These are phyloP conservation scores for Drosophila arizonae DNA, from an alignment of 1,140 invertebrate genomes.

Conservation along the genomic window DNA sequence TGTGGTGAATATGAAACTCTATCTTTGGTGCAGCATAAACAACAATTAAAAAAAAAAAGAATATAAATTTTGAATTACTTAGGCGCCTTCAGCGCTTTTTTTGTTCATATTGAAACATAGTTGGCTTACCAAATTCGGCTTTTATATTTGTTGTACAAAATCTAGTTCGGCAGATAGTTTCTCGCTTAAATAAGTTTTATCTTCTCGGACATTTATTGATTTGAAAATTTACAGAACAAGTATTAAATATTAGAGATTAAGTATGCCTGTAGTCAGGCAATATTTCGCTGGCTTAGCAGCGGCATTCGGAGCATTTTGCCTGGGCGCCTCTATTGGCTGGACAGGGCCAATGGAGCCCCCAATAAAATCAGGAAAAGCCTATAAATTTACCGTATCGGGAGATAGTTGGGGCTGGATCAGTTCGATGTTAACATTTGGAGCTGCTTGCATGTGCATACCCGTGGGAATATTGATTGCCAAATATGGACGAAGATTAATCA, in stretches of 20 bases:
- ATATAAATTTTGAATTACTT: neutral
- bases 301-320: conserved; percentile 84
- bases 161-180: neutral
- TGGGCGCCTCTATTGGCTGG: conserved; percentile 87
- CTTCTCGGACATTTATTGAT: no score
- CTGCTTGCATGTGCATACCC: conserved; percentile 85
- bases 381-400: neutral
- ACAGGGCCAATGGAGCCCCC: conserved; percentile 85
- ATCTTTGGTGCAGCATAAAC: no score
- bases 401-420: conserved; percentile 53
- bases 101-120: neutral
- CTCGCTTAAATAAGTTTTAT: no score
- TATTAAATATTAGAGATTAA: no score
- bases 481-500: conserved; percentile 87
- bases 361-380: conserved; percentile 13
- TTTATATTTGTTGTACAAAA: no score
- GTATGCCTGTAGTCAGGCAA: conserved; percentile 39
- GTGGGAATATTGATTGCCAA: conserved; percentile 86
- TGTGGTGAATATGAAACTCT: no score
- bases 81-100: no score
- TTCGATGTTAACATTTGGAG: conserved; percentile 75
- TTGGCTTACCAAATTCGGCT: no score
- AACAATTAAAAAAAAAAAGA: no score
- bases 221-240: no score
- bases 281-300: conserved; percentile 71